A percentile compares a stretch with the other conserved stretches of the same genome.
Evolutionary conservation across 2,797 vertebrate genomes (phyloP).

Genomic region (Alauda arvensis): DNA sequence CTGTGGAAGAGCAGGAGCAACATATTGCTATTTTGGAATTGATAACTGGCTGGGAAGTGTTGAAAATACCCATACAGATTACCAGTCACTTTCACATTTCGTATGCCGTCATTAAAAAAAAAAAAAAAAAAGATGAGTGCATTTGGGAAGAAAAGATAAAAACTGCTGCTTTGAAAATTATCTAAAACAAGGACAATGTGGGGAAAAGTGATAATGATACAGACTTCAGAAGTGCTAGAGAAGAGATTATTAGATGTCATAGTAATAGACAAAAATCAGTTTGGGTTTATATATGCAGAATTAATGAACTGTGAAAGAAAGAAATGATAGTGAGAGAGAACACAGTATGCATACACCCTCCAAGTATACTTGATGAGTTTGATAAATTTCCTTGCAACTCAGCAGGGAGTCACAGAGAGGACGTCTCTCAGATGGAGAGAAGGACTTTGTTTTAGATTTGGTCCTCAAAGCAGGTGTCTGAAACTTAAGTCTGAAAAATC

Average conservation of each 20-base stretch:
- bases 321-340: neutral
- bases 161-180: constrained; percentile 12
- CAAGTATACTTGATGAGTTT: neutral
- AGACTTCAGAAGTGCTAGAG: neutral
- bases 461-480: neutral
- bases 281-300: neutral
- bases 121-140: neutral
- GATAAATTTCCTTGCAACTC: neutral
- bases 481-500: neutral
- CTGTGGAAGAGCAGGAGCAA: neutral
- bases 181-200: constrained; percentile 2
- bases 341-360: neutral
- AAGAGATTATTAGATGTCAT: neutral
- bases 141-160: neutral
- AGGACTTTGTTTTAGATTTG: neutral
- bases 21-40: neutral
- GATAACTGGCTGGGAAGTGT: neutral
- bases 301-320: neutral
- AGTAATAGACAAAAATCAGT: neutral
- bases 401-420: neutral
- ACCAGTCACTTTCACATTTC: no score
- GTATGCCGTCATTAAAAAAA: no score
- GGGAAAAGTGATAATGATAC: neutral
- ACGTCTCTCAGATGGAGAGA: neutral
- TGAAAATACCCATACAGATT: neutral